These are phyloP conservation scores for Tetranychus truncatus DNA, from an alignment of 2,888 invertebrate species.

Conservation along the genomic window DNA sequence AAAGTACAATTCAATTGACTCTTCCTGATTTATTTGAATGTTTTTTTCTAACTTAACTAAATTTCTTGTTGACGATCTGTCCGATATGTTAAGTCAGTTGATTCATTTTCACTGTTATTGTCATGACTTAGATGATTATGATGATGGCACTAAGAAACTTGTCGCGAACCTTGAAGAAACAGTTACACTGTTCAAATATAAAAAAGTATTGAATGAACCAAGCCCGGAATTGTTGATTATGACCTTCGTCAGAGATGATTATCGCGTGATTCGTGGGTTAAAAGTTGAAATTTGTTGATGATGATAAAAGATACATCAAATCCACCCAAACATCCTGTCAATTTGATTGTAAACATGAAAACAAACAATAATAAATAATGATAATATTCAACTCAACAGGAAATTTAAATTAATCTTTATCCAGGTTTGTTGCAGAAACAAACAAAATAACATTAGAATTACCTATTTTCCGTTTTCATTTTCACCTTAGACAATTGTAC, in stretches of 20 bases:
- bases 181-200: neutral
- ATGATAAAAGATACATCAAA: neutral
- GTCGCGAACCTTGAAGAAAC: neutral
- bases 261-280: neutral
- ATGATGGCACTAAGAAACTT: too few relatives aligned
- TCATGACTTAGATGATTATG: too few relatives aligned
- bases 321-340: neutral
- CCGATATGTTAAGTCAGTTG: too few relatives aligned
- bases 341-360: neutral
- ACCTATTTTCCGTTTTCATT: neutral
- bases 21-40: too few relatives aligned
- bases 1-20: too few relatives aligned
- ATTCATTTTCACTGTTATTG: too few relatives aligned
- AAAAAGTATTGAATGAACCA: conserved; percentile 13
- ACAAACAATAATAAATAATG: neutral
- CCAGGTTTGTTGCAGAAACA: neutral
- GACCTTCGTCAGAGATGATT: conserved; percentile 6
- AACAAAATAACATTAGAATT: neutral
- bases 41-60: too few relatives aligned
- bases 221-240: conserved; percentile 5
- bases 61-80: too few relatives aligned
- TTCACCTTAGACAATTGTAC: neutral
- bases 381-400: neutral
- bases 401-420: neutral
- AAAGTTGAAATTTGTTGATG: conserved; percentile 3